Conservation (phyloP, 2,888 invertebrate species). For the Onchidella celtica region DNA sequence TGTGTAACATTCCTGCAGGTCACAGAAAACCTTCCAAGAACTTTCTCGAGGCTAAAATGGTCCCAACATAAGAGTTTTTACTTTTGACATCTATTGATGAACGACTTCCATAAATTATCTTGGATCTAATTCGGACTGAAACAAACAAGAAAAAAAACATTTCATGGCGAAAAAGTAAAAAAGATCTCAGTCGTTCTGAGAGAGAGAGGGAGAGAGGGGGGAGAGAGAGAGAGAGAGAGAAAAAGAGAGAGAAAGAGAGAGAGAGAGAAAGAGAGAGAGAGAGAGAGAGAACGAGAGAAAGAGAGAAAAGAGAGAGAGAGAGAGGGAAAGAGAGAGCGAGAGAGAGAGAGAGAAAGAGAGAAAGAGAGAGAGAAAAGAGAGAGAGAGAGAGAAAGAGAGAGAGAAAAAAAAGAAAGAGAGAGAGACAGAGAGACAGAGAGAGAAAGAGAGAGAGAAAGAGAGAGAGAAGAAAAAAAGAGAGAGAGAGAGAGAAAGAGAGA, state of each 20-base stretch:
- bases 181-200: background rate
- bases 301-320: too few relatives aligned
- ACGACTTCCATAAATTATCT: too few relatives aligned
- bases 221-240: conserved; percentile 30
- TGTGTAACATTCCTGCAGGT: too few relatives aligned
- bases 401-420: background rate
- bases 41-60: too few relatives aligned
- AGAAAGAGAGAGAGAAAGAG: background rate
- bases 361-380: background rate
- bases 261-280: background rate
- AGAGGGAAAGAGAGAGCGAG: too few relatives aligned
- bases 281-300: too few relatives aligned
- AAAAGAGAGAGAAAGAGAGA: background rate
- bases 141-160: background rate
- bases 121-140: too few relatives aligned
- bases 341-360: too few relatives aligned
- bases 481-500: conserved; percentile 14
- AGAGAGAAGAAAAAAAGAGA: conserved; percentile 8
- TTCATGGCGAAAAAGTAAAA: background rate
- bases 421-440: background rate
- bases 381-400: background rate
- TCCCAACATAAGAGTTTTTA: too few relatives aligned
- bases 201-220: conserved; percentile 26
- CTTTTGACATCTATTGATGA: too few relatives aligned
- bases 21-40: too few relatives aligned